A percentile compares a stretch with the other conserved stretches of the same genome.
Conservation (phyloP, 2,888 invertebrate genomes). For the Stenodema calcarata region DNA sequence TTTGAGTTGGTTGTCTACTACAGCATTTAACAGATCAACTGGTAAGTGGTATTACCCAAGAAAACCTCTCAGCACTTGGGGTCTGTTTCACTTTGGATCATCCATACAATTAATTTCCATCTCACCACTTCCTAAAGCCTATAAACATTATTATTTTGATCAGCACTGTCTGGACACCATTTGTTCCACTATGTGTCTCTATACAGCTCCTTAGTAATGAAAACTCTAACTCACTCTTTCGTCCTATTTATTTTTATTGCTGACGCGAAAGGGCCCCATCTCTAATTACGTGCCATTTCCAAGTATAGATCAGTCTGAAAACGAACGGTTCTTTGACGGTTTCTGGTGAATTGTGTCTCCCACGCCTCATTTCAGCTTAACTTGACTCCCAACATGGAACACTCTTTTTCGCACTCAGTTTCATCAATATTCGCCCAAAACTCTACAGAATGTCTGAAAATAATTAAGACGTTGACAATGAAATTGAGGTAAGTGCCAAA, state of each 20-base stretch:
- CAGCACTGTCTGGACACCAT: background rate
- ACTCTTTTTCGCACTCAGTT: too few species aligned
- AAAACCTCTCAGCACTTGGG: background rate
- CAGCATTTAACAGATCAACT: background rate
- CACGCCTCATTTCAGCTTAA: too few species aligned
- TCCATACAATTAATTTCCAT: background rate
- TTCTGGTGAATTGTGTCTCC: too few species aligned
- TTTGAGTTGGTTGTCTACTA: too few species aligned
- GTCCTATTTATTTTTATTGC: background rate
- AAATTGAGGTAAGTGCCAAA: too few species aligned
- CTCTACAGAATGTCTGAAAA: too few species aligned
- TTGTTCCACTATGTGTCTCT: background rate
- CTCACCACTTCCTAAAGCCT: background rate
- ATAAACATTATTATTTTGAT: too few species aligned
- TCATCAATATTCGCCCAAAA: too few species aligned
- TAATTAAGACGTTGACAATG: too few species aligned
- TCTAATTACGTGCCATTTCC: background rate
- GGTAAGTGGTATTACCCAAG: background rate
- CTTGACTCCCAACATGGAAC: too few species aligned
- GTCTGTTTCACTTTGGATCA: too few species aligned
- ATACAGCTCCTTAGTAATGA: background rate
- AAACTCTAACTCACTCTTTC: background rate
- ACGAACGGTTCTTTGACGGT: too few species aligned
- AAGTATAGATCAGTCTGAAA: background rate
- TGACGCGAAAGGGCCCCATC: background rate